Conservation (phyloP, 2,888 invertebrate species). For the Acanthosoma haemorrhoidale region DNA sequence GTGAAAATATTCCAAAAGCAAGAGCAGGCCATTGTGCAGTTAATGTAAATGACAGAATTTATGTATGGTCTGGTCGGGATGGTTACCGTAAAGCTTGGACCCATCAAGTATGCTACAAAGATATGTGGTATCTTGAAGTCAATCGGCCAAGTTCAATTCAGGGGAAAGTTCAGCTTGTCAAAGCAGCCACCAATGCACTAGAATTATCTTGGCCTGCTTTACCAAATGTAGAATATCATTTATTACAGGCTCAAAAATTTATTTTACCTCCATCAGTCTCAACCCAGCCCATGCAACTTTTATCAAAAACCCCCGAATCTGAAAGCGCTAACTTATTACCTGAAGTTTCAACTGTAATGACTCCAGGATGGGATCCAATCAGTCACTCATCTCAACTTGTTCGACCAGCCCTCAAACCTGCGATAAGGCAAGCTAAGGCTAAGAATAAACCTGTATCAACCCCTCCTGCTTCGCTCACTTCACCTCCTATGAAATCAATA, state of each 20-base stretch:
- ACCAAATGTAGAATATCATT: slow-evolving; percentile 81
- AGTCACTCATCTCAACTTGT: not conserved
- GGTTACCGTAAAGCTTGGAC: slow-evolving; percentile 99
- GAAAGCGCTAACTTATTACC: not conserved
- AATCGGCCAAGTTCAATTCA: slow-evolving; percentile 79
- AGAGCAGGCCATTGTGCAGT: slow-evolving; percentile 96
- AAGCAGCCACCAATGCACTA: slow-evolving; percentile 85
- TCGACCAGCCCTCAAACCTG: not conserved
- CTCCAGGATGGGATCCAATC: not conserved
- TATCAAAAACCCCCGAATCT: not conserved
- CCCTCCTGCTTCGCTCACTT: not conserved
- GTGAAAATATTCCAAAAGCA: slow-evolving; percentile 74
- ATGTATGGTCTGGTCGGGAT: slow-evolving; percentile 97
- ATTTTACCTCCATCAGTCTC: not conserved
- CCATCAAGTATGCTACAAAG: slow-evolving; percentile 91
- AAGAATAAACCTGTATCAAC: not conserved
- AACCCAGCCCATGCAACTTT: too few species aligned
- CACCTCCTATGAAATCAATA: not conserved
- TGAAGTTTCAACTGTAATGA: too few species aligned
- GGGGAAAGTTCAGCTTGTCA: slow-evolving; percentile 82
- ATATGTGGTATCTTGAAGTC: slow-evolving; percentile 89
- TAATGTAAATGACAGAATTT: slow-evolving; percentile 89
- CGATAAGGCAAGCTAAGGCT: not conserved
- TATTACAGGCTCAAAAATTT: slow-evolving; percentile 72
- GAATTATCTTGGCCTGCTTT: slow-evolving; percentile 91